Percentiles rank a stretch among this genome's conserved stretches.
These are phyloP conservation scores for Lasioglossum figueresi DNA, from an alignment of 2,888 invertebrate genomes.

Conservation along the genomic window DNA sequence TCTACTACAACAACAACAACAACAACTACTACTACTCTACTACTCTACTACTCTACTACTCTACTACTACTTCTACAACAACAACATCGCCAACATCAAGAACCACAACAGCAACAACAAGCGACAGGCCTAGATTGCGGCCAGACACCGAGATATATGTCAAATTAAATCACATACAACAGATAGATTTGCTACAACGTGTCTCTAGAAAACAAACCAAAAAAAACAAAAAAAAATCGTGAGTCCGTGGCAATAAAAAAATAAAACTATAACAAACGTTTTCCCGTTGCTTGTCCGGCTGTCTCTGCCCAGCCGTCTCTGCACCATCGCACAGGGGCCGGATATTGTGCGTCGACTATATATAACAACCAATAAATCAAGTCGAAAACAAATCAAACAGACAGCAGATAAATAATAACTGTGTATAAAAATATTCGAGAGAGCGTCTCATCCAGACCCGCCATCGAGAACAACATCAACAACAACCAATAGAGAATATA, in stretches of 20 bases:
- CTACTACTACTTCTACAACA: slow-evolving; percentile 54
- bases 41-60: slow-evolving; percentile 47
- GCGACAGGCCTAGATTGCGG: slow-evolving; percentile 57
- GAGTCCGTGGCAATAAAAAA: slow-evolving; percentile 14
- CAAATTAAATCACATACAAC: slow-evolving; percentile 14
- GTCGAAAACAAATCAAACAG: neutral
- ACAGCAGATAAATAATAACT: neutral
- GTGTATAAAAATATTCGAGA: neutral
- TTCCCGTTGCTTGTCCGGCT: slow-evolving; percentile 40
- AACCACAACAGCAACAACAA: slow-evolving; percentile 70
- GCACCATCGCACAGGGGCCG: slow-evolving; percentile 35
- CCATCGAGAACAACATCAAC: slow-evolving; percentile 8
- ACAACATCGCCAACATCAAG: slow-evolving; percentile 70
- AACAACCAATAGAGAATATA: slow-evolving; percentile 25
- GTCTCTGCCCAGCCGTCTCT: slow-evolving; percentile 61
- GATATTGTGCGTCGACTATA: neutral
- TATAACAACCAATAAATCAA: neutral
- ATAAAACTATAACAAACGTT: slow-evolving; percentile 13
- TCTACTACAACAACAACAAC: neutral
- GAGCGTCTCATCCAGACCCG: slow-evolving; percentile 34
- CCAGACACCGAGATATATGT: slow-evolving; percentile 1
- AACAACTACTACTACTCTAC: neutral
- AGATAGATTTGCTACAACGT: slow-evolving; percentile 19
- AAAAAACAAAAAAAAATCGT: slow-evolving; percentile 1
- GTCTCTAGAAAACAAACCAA: slow-evolving; percentile 14